Evolutionary conservation across 1,140 invertebrate species (phyloP).

Genomic region (Drosophila persimilis): DNA sequence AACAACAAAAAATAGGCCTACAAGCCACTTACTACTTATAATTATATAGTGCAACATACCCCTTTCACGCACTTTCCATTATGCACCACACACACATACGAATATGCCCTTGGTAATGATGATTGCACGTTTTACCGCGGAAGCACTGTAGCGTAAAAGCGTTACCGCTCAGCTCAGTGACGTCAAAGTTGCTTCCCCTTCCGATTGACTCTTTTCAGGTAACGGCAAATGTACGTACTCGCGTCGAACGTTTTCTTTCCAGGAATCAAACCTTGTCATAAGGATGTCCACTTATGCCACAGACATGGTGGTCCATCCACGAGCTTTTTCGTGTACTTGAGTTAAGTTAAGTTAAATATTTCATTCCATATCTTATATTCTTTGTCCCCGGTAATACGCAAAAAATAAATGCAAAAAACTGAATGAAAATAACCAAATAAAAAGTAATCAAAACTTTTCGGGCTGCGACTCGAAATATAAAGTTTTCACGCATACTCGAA

Average conservation of each 20-base stretch:
- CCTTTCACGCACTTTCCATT: constrained; percentile 57
- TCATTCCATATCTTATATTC: constrained; percentile 7
- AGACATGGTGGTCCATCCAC: neutral
- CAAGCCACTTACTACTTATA: too few relatives aligned
- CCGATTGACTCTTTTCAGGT: constrained; percentile 20
- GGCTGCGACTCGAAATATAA: constrained; percentile 5
- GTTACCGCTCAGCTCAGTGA: constrained; percentile 1
- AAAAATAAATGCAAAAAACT: constrained; percentile 5
- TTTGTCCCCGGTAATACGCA: neutral
- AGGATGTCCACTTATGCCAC: too few relatives aligned
- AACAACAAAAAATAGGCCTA: too few relatives aligned
- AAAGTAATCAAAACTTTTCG: constrained; percentile 41
- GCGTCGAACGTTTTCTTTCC: too few relatives aligned
- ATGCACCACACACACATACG: constrained; percentile 17
- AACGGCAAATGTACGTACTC: constrained; percentile 2
- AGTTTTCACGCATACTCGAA: constrained; percentile 3
- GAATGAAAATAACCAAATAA: constrained; percentile 16
- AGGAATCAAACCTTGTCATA: too few relatives aligned
- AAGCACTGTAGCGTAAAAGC: constrained; percentile 51
- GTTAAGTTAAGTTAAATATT: neutral
- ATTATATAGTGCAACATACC: constrained; percentile 21
- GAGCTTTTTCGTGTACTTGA: constrained; percentile 7
- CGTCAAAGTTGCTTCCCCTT: neutral
- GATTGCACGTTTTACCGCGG: constrained; percentile 45
- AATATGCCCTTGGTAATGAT: constrained; percentile 17